Base-by-base conservation (phyloP, 2,888 invertebrate species). In the Patella depressa region DNA sequence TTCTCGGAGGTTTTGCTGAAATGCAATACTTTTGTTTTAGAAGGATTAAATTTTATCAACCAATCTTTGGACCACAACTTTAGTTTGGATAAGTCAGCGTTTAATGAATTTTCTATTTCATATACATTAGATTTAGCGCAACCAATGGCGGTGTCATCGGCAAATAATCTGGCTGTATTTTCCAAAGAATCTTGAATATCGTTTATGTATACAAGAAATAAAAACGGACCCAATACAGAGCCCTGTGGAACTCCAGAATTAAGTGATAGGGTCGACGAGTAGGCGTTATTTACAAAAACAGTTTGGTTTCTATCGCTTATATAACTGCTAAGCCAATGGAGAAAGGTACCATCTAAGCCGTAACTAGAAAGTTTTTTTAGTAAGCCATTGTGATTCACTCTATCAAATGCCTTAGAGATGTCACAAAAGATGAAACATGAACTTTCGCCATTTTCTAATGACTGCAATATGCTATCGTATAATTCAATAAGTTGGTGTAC, bases 131-230 rank as follows among this genome's bases (percentile, higher is more conserved):
- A 57, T n/a, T 73, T 34, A 5, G 74, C 34, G n/a, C 34, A 17
- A 7, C 15, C 45, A n/a, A 79, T 55, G 34, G 79, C 77, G 53
- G 55, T 75, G 19, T 78, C 74, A 45, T 75, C 73, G 29, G 73
- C 75, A 70, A 77, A 77, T 19, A 75, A 57, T 72, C 72, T 15
- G 17, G 77, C 53, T n/a, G 69, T 29, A 12, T 69, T 76, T 12
- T 59, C 12, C 14, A 75, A 15, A 17, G 53, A 45, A 24, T 69
- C 75, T 15, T 75, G 53, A 24, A 74, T 72, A 34, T 79, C 74
- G 19, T 79, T 80, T 70, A 77, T 55, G 55, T 80, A 78, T n/a
- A 78, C n/a, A 0, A 80, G 34, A 70, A 80, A 78, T 3, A 80
- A 34, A 2, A 80, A 34, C 2, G 76, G 73, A 2, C 78, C 80